phyloP scores from a whole-genome alignment of 2,888 invertebrate species.

The Cetonia aurata region DNA sequence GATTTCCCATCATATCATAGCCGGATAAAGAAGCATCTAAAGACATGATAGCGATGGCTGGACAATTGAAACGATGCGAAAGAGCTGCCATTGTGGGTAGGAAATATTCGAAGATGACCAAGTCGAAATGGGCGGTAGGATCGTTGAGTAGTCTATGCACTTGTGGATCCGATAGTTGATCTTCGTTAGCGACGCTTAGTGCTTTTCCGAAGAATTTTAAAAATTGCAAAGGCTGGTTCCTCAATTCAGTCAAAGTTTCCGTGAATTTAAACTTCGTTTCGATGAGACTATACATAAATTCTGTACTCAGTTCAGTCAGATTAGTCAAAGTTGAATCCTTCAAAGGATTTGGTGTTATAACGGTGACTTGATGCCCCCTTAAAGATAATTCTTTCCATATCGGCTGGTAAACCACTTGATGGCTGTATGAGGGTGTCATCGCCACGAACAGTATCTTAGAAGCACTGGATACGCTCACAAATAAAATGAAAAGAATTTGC shows the following conservation, averaged over 20 bases:
- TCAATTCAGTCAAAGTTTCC: constrained; percentile 28
- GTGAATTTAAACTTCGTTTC: constrained; percentile 49
- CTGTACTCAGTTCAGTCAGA: constrained; percentile 64
- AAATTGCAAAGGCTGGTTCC: constrained; percentile 35
- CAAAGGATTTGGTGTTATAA: constrained; percentile 65
- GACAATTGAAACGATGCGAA: constrained; percentile 59
- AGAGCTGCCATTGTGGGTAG: constrained; percentile 57
- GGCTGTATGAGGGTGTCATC: constrained; percentile 67
- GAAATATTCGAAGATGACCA: constrained; percentile 60
- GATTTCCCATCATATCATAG: constrained; percentile 59
- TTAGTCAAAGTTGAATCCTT: constrained; percentile 62
- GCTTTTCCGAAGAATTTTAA: constrained; percentile 18
- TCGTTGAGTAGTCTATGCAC: constrained; percentile 59
- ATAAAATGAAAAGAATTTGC: background rate
- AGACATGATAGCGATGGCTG: constrained; percentile 61
- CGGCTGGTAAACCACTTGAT: constrained; percentile 66
- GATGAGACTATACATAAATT: constrained; percentile 57
- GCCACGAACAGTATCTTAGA: constrained; percentile 66
- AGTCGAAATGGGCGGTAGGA: constrained; percentile 57
- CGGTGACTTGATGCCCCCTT: constrained; percentile 67
- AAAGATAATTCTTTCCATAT: constrained; percentile 65
- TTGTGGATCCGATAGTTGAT: constrained; percentile 51
- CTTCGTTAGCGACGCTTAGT: constrained; percentile 41
- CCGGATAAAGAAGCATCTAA: constrained; percentile 56
- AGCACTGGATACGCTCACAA: constrained; percentile 27